Evolutionary conservation across 53 echinoderm and acorn worm genomes (phyloP).

Genomic region (Paracentrotus lividus): DNA sequence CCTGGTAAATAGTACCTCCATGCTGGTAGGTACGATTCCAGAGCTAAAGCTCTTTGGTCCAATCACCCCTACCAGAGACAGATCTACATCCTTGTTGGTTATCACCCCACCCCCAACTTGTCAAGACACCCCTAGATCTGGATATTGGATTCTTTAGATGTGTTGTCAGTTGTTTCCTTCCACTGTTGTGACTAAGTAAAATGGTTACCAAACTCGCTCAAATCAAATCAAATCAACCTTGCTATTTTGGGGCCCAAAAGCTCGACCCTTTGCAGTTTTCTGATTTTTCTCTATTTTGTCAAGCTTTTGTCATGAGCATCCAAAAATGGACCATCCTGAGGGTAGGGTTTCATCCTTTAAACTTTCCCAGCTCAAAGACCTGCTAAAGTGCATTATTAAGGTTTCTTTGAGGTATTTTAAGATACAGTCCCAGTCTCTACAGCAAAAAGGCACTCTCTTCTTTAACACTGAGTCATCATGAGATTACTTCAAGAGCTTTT

Average conservation of each 20-base stretch:
- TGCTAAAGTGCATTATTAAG: constrained; percentile 23
- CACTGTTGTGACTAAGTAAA: constrained; percentile 24
- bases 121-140: not conserved
- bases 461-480: not conserved
- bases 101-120: too few species aligned
- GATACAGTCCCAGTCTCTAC: not conserved
- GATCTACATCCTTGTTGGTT: too few species aligned
- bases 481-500: not conserved
- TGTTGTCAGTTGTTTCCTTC: constrained; percentile 38
- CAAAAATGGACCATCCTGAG: not conserved
- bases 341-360: constrained; percentile 25
- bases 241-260: constrained; percentile 7
- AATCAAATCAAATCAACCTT: constrained; percentile 45
- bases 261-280: not conserved
- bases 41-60: too few species aligned
- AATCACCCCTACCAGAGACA: too few species aligned
- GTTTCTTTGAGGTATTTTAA: not conserved
- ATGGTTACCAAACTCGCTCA: not conserved
- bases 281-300: constrained; percentile 21
- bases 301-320: not conserved
- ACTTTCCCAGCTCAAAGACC: not conserved
- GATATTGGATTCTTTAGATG: constrained; percentile 29
- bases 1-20: too few species aligned
- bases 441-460: not conserved
- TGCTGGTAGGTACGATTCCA: too few species aligned